These are phyloP conservation scores for Rhinella marina DNA, from an alignment of 2,797 vertebrate species.

Conservation along the genomic window DNA sequence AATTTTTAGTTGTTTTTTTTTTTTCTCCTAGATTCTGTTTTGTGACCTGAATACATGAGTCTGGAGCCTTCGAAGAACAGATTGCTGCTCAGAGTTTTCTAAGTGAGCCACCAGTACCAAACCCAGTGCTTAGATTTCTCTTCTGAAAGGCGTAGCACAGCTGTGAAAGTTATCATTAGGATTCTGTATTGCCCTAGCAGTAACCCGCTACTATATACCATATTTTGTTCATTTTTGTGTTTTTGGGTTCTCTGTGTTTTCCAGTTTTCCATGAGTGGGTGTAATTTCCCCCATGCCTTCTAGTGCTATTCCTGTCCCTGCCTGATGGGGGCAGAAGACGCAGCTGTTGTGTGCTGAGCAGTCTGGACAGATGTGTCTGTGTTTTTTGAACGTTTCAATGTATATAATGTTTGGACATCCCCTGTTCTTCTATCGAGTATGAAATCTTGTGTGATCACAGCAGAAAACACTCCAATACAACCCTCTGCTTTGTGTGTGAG, in stretches of 20 bases:
- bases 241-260: slow-evolving; percentile 84
- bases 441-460: slow-evolving; percentile 74
- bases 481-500: slow-evolving; percentile 68
- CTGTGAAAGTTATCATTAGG: slow-evolving; percentile 95
- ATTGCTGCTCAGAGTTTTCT: slow-evolving; percentile 76
- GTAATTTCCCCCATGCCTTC: slow-evolving; percentile 84
- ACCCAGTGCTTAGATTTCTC: slow-evolving; percentile 80
- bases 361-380: slow-evolving; percentile 81
- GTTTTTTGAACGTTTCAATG: slow-evolving; percentile 86
- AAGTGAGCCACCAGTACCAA: slow-evolving; percentile 85
- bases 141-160: slow-evolving; percentile 92
- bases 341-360: slow-evolving; percentile 83
- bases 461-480: slow-evolving; percentile 72
- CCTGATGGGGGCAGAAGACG: slow-evolving; percentile 73
- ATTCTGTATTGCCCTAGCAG: slow-evolving; percentile 89
- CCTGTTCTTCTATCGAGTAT: slow-evolving; percentile 84
- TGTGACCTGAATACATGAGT: slow-evolving; percentile 82
- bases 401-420: slow-evolving; percentile 86
- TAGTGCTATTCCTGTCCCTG: slow-evolving; percentile 80
- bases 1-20: slow-evolving; percentile 14
- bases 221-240: slow-evolving; percentile 73
- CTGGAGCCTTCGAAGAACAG: slow-evolving; percentile 74
- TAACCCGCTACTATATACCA: slow-evolving; percentile 83
- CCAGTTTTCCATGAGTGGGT: slow-evolving; percentile 84
- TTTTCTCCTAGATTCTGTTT: slow-evolving; percentile 77